Base-by-base conservation (phyloP, 2,888 invertebrate species). In the Lagria hirta region DNA sequence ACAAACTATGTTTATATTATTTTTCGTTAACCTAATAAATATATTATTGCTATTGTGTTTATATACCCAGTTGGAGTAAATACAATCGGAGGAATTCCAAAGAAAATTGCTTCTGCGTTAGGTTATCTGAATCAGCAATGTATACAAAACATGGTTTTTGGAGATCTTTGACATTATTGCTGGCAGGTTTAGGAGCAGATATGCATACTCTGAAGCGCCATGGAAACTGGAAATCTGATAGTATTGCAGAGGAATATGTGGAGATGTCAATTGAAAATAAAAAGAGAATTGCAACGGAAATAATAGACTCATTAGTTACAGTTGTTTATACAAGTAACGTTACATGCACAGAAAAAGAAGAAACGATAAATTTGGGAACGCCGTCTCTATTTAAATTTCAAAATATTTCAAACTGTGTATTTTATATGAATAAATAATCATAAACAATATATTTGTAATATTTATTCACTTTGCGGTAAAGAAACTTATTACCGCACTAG, bases 21-120 rank as follows among this genome's bases (percentile, higher is more conserved):
- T n/a, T n/a, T n/a, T n/a, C n/a, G n/a, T n/a, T n/a, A n/a, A n/a
- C n/a, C n/a, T n/a, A n/a, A n/a, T n/a, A n/a, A n/a, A n/a, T n/a
- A n/a, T n/a, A n/a, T n/a, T n/a, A n/a, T n/a, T n/a, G n/a, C n/a
- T n/a, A n/a, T n/a, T n/a, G n/a, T n/a, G n/a, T n/a, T n/a, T n/a
- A n/a, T n/a, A n/a, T n/a, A n/a, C n/a, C 29, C 29, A 18, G 18
- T 30, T 30, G 17, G 29, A 17, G 18, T 30, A 8, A 28, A 30
- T 30, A 30, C 29, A 30, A 30, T 30, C 11, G 29, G 29, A 30
- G 18, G 29, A 30, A 30, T 30, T 30, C 18, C 29, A 30, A 30
- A 30, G 29, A 30, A 30, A 30, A 17, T 30, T 12, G 29, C 29
- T 30, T 11, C 18, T 16, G 29, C 29, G 12, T 30, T 30, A 30